Conservation (phyloP, 2,113 vertebrate species). For the Chaetorhynchus papuensis region DNA sequence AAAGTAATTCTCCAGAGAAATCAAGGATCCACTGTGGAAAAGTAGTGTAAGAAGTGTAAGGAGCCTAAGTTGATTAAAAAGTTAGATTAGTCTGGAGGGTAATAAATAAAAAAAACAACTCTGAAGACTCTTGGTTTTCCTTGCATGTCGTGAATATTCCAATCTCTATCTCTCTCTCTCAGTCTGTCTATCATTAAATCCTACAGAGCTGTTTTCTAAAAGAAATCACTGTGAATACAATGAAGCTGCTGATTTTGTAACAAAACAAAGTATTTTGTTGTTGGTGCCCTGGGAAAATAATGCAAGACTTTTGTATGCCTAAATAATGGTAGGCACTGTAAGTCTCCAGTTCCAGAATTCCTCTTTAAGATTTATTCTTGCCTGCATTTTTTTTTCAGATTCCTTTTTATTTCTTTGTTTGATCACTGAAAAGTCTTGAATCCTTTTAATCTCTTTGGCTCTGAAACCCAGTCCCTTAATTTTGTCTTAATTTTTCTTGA, state of each 20-base stretch:
- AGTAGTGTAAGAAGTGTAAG: not conserved
- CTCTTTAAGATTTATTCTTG: not conserved
- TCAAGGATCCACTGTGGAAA: not conserved
- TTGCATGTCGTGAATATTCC: not conserved
- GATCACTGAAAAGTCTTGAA: not conserved
- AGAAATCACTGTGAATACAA: not conserved
- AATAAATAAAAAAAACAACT: not conserved
- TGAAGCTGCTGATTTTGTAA: not conserved
- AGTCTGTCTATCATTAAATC: not conserved
- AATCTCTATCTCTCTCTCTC: not conserved
- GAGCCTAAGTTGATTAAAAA: not conserved
- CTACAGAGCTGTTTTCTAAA: not conserved
- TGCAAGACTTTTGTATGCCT: not conserved
- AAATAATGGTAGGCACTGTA: not conserved
- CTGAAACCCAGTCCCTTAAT: not conserved
- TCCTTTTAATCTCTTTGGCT: not conserved
- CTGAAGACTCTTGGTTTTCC: not conserved
- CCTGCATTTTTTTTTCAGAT: not conserved
- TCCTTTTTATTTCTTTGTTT: not conserved
- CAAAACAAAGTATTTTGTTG: not conserved
- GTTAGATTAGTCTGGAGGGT: not conserved
- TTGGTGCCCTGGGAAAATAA: not conserved
- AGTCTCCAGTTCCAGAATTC: not conserved
- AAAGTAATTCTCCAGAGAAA: not conserved
- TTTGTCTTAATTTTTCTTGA: not conserved